phyloP scores from a whole-genome alignment of 2,797 vertebrate genomes.

The Scyliorhinus canicula region DNA sequence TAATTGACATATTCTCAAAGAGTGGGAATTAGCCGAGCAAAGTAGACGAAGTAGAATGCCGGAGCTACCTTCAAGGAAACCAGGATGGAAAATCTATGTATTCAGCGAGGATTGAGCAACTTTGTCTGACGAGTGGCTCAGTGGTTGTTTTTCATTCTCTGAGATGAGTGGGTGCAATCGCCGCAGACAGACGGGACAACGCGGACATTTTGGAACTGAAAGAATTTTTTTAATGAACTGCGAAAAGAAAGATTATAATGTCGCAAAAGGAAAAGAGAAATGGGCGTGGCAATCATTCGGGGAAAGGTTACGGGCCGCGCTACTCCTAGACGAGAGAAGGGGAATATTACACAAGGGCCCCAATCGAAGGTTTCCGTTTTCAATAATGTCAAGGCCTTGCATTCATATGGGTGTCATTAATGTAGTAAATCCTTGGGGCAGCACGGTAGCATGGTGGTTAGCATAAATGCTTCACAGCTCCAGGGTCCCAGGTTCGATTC shows the following conservation, averaged over 20 bases:
- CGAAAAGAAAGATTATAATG: not conserved
- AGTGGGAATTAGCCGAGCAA: not conserved
- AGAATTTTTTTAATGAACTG: not conserved
- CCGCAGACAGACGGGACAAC: not conserved
- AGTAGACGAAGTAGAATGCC: not conserved
- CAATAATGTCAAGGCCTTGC: not conserved
- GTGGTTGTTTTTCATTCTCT: not conserved
- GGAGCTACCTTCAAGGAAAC: not conserved
- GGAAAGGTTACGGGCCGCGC: not conserved
- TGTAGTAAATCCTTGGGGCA: too few relatives aligned
- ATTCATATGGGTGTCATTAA: too few relatives aligned
- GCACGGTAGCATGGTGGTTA: too few relatives aligned
- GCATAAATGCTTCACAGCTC: too few relatives aligned
- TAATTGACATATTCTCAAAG: slow-evolving; percentile 20
- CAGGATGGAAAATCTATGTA: not conserved
- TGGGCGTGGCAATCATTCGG: not conserved
- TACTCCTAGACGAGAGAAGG: not conserved
- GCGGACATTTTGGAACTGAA: not conserved
- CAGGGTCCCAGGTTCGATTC: too few relatives aligned
- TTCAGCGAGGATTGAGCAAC: not conserved
- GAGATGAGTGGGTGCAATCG: not conserved
- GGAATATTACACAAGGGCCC: not conserved
- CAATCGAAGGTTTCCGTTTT: not conserved
- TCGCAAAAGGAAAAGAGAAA: not conserved
- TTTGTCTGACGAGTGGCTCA: not conserved